These are phyloP conservation scores for Anoplopoma fimbria DNA, from an alignment of 2,113 vertebrate species.

Conservation along the genomic window DNA sequence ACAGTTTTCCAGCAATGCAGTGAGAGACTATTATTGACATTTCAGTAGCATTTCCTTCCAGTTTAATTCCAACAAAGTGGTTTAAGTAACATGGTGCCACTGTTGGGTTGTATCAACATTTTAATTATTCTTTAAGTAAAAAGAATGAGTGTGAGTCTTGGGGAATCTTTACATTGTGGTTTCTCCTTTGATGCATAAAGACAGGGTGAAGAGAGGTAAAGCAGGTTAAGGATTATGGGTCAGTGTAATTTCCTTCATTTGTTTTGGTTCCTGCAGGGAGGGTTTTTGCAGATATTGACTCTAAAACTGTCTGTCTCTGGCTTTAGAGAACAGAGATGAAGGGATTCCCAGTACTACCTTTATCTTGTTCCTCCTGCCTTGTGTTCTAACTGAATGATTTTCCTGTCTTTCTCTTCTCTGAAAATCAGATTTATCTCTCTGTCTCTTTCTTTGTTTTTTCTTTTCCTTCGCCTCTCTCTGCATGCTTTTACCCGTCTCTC, in stretches of 20 bases:
- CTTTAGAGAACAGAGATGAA: slow-evolving; percentile 10
- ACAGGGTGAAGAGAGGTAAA: neutral
- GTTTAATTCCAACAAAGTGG: neutral
- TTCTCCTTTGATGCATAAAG: neutral
- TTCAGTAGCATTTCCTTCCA: neutral
- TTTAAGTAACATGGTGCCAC: too few relatives aligned
- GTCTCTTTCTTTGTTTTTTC: neutral
- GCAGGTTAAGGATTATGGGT: slow-evolving; percentile 36
- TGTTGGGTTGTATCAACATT: neutral
- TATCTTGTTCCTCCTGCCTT: neutral
- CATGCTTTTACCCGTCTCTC: neutral
- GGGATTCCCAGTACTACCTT: slow-evolving; percentile 35
- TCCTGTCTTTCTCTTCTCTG: slow-evolving; percentile 1
- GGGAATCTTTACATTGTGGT: neutral
- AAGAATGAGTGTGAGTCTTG: neutral
- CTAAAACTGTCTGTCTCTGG: slow-evolving; percentile 2
- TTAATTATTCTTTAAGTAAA: neutral
- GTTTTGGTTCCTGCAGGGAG: slow-evolving; percentile 21
- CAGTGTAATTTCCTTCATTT: slow-evolving; percentile 48
- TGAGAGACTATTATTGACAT: neutral
- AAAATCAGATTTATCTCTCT: neutral
- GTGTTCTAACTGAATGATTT: neutral
- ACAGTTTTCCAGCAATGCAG: neutral
- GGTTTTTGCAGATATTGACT: slow-evolving; percentile 24
- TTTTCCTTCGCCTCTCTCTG: neutral